Conservation (phyloP, 2,797 vertebrate genomes). For the Manis javanica region DNA sequence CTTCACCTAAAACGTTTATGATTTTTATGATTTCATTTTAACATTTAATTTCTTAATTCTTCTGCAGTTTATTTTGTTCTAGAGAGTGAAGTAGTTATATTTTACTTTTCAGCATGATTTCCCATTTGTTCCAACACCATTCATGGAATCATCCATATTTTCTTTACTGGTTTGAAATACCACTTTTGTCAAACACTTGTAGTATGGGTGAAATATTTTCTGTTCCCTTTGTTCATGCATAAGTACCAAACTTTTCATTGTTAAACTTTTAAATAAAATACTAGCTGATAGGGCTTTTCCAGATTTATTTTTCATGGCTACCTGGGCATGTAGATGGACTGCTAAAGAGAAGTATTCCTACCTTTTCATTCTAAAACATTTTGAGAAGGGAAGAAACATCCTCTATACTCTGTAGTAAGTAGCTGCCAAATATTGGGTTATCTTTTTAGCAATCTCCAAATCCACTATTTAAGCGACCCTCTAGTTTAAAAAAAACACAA, state of each 20-base stretch:
- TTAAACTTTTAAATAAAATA: constrained; percentile 35
- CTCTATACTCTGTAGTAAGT: background rate
- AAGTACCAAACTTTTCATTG: background rate
- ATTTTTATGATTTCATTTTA: constrained; percentile 35
- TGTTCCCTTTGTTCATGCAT: background rate
- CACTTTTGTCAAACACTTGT: background rate
- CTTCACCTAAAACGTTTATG: background rate
- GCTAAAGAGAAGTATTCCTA: background rate
- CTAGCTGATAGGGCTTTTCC: background rate
- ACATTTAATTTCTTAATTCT: background rate
- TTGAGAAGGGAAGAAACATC: background rate
- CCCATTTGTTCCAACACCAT: background rate
- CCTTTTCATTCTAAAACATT: background rate
- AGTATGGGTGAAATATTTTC: background rate
- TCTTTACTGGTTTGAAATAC: background rate
- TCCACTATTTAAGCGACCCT: background rate
- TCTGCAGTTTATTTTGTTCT: constrained; percentile 12
- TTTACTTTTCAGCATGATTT: background rate
- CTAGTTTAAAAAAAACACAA: background rate
- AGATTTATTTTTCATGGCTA: background rate
- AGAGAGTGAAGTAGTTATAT: background rate
- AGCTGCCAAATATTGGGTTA: background rate
- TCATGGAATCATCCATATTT: background rate
- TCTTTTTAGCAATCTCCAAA: background rate
- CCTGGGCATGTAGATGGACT: background rate